Evolutionary conservation across 92 coral and sea anemone genomes (phyloP).

Genomic region (Ricordea florida): DNA sequence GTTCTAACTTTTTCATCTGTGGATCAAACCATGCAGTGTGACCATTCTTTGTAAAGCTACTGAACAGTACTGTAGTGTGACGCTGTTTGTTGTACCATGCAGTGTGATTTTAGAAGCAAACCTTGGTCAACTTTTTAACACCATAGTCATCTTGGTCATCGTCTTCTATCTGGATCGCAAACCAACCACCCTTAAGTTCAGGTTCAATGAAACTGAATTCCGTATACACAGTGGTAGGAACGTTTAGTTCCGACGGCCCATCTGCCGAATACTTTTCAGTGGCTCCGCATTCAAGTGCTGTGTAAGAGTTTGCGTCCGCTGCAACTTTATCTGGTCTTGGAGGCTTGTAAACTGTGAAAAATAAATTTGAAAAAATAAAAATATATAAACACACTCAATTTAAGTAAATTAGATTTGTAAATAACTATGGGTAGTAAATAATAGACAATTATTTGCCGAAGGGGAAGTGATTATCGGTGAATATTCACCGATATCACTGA

Average conservation of each 20-base stretch:
- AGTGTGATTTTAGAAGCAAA: no score
- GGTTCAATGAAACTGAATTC: conserved; percentile 66
- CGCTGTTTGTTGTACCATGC: no score
- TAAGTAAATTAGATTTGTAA: background rate
- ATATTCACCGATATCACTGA: no score
- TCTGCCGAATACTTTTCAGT: conserved; percentile 73
- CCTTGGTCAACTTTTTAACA: conserved; percentile 59
- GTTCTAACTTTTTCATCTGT: no score
- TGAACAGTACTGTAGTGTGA: no score
- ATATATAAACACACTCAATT: background rate
- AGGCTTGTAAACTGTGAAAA: conserved; percentile 49
- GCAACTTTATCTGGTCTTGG: conserved; percentile 73
- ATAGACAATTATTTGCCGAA: no score
- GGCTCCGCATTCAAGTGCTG: conserved; percentile 85
- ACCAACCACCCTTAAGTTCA: conserved; percentile 86
- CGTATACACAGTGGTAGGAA: conserved; percentile 67
- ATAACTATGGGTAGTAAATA: background rate
- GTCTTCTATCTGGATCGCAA: conserved; percentile 76
- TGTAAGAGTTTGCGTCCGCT: conserved; percentile 78
- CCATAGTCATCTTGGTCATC: conserved; percentile 67
- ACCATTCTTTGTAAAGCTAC: no score
- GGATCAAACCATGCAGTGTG: no score
- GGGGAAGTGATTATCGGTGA: no score
- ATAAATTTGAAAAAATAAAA: background rate
- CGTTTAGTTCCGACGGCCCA: conserved; percentile 49